A percentile compares a stretch with the other conserved stretches of the same genome.
phyloP scores from a whole-genome alignment of 2,888 invertebrate species.

The Lacanobia oleracea region DNA sequence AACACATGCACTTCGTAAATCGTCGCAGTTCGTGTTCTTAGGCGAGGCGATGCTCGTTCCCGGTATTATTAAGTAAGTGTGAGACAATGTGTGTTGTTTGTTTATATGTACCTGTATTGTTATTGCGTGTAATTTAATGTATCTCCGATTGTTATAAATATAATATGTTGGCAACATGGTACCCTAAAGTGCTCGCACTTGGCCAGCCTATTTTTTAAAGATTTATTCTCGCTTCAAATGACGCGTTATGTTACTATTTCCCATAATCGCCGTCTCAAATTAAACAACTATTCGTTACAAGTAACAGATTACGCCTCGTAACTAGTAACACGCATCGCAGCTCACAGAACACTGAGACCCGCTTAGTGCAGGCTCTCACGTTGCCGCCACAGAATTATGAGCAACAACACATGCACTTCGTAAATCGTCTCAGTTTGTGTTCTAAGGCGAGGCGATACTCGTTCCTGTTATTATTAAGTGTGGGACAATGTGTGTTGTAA shows the following conservation, averaged over 20 bases:
- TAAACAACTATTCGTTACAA: background rate
- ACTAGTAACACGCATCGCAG: background rate
- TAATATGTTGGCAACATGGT: too few relatives aligned
- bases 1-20: slow-evolving; percentile 55
- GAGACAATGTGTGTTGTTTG: slow-evolving; percentile 3
- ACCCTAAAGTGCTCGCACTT: too few relatives aligned
- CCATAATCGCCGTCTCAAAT: background rate
- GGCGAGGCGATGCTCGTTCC: background rate
- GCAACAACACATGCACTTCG: slow-evolving; percentile 48
- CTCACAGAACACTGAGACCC: slow-evolving; percentile 30
- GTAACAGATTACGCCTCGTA: background rate
- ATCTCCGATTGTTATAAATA: too few relatives aligned
- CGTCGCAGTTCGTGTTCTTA: slow-evolving; percentile 41
- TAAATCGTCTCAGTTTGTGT: slow-evolving; percentile 51
- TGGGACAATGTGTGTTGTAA: background rate
- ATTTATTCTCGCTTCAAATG: too few relatives aligned
- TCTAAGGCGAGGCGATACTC: slow-evolving; percentile 1
- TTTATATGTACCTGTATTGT: background rate
- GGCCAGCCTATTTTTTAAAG: too few relatives aligned
- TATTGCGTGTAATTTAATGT: too few relatives aligned
- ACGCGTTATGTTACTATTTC: too few relatives aligned
- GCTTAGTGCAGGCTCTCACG: slow-evolving; percentile 24
- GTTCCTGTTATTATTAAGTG: slow-evolving; percentile 16
- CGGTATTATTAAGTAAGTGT: slow-evolving; percentile 17
- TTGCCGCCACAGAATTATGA: slow-evolving; percentile 37